phyloP scores from a whole-genome alignment of 2,113 vertebrate species.

The human region GRCh38 chr1:232149501-232150000 shows the following conservation, averaged over 20 bases:
- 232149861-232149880: neutral
- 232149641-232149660: constrained; percentile 1
- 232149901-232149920: neutral
- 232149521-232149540: neutral
- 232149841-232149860: neutral
- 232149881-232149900: neutral
- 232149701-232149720: constrained; percentile 45
- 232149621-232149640: constrained; percentile 45
- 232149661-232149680: neutral
- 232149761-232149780: neutral
- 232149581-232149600: neutral
- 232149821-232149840: neutral
- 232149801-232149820: neutral
- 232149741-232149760: neutral
- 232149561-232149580: neutral
- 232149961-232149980: neutral
- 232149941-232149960: neutral
- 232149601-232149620: neutral
- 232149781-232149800: constrained; percentile 11
- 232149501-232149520: neutral
- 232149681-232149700: neutral
- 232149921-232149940: neutral
- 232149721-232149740: constrained; percentile 24
- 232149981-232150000: neutral
- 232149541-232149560: neutral